These are phyloP conservation scores for Nebria salina DNA, from an alignment of 2,888 invertebrate genomes.

Conservation along the genomic window DNA sequence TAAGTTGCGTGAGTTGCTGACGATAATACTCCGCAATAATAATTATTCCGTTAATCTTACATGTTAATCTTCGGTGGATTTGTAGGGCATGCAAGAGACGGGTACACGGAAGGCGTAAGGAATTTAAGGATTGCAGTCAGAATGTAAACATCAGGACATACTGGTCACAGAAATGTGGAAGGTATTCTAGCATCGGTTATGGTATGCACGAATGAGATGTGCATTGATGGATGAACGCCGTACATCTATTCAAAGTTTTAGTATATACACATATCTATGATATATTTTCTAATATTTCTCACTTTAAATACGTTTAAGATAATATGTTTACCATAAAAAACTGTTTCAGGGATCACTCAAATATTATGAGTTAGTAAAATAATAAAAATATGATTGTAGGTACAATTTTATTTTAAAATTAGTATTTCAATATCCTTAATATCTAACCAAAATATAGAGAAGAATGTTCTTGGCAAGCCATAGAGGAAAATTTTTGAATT, in stretches of 20 bases:
- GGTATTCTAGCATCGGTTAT: conserved; percentile 4
- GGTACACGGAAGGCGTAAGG: background rate
- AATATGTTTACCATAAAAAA: too few species aligned
- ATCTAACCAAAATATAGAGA: too few species aligned
- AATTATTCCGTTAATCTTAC: conserved; percentile 10
- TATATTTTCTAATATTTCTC: too few species aligned
- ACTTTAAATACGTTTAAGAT: too few species aligned
- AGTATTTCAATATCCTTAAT: too few species aligned
- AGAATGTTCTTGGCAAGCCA: too few species aligned
- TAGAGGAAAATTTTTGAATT: too few species aligned
- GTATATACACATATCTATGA: too few species aligned
- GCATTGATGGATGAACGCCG: background rate
- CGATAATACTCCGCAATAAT: background rate
- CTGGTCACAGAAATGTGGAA: conserved; percentile 13
- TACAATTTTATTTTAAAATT: too few species aligned
- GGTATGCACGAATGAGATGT: conserved; percentile 32
- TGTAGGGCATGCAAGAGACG: conserved; percentile 18
- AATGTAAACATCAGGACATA: conserved; percentile 24
- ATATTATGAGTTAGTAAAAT: too few species aligned
- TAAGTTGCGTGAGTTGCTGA: background rate
- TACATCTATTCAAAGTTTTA: background rate
- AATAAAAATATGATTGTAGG: too few species aligned
- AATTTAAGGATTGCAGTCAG: conserved; percentile 22
- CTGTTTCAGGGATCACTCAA: too few species aligned
- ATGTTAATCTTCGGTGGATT: conserved; percentile 36